Base-by-base conservation (phyloP, 2,113 vertebrate genomes). In the Oncorhynchus nerka region DNA sequence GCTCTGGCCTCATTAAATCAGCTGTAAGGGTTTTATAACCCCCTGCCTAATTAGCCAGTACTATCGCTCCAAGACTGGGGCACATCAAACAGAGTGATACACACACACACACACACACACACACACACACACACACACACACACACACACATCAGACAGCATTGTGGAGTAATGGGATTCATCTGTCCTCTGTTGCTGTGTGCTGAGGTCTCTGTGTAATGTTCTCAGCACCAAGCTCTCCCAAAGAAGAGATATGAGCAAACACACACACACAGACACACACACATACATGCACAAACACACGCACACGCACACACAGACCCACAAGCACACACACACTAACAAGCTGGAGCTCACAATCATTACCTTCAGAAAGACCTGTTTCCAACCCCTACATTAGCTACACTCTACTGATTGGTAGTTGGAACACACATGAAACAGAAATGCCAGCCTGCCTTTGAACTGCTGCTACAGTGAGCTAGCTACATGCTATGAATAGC, bases 41-140 rank as follows among this genome's bases (percentile, higher is more conserved):
- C 62, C 15, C 64, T 77, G 73, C 24, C 79, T 76, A 76, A 81
- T 83, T 81, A 85, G 79, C 73, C 76, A 39, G 49, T 71, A 30
- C 61, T 48, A 39, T 70, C 48, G 20, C 49, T 75, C 49, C 59
- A 65, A 57, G 67, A 62, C 71, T 34, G 68, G 57, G 49, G 24
- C 59, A 69, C 57, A 76, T 77, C 68, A 77, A 74, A 76, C 79
- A 34, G 64, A 39, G 39, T 26, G 57, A 7, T 22, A 26, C 32
- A 5, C 62, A 12, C 19, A 20, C 11, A 20, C 62, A 11, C 20
- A 28, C 24, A 28, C 62, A 65, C 62, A 28, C 64, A 66, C 12
- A 12, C 64, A 8, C 26, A n/a, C 62, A 12, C 62, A 28, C 24
- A 28, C 62, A 19, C 24, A 28, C 26, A 19, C 26, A 13, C 64